A percentile compares a stretch with the other conserved stretches of the same genome.
Evolutionary conservation across 2,797 vertebrate species (phyloP).

Genomic region (Melanotaenia maccullochi): DNA sequence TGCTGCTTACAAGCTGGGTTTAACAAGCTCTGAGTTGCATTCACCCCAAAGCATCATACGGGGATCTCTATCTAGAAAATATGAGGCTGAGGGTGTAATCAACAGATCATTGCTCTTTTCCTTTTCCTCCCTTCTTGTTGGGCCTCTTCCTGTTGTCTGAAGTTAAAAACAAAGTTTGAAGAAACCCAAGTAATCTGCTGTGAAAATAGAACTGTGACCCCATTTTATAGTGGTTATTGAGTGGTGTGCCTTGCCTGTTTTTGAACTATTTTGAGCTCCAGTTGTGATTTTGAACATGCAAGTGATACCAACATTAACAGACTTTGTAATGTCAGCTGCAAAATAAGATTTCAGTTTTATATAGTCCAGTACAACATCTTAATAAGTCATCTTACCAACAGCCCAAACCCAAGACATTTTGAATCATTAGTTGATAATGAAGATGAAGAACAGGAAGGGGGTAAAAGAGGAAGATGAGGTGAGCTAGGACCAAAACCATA

Average conservation of each 20-base stretch:
- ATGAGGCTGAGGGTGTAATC: slow-evolving; percentile 12
- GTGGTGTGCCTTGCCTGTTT: slow-evolving; percentile 44
- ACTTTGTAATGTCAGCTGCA: slow-evolving; percentile 1
- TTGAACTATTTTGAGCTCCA: slow-evolving; percentile 40
- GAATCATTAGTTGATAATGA: not conserved
- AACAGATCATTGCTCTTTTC: slow-evolving; percentile 26
- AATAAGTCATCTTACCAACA: not conserved
- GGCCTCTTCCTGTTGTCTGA: slow-evolving; percentile 56
- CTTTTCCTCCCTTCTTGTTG: slow-evolving; percentile 3
- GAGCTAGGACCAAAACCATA: slow-evolving; percentile 20
- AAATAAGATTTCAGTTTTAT: not conserved
- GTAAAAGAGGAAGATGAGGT: not conserved
- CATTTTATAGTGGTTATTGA: slow-evolving; percentile 56
- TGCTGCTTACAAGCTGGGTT: slow-evolving; percentile 18
- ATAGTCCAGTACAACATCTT: not conserved
- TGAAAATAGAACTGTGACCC: slow-evolving; percentile 66
- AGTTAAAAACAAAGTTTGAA: slow-evolving; percentile 43
- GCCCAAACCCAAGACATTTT: not conserved
- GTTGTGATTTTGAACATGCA: slow-evolving; percentile 21
- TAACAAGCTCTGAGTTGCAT: slow-evolving; percentile 46
- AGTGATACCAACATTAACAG: not conserved
- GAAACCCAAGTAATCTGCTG: slow-evolving; percentile 55
- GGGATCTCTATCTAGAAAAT: slow-evolving; percentile 24
- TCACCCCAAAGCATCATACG: slow-evolving; percentile 25
- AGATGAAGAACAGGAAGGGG: not conserved